Evolutionary conservation across 2,797 vertebrate species (phyloP).

Genomic region (Sarcophilus harrisii): DNA sequence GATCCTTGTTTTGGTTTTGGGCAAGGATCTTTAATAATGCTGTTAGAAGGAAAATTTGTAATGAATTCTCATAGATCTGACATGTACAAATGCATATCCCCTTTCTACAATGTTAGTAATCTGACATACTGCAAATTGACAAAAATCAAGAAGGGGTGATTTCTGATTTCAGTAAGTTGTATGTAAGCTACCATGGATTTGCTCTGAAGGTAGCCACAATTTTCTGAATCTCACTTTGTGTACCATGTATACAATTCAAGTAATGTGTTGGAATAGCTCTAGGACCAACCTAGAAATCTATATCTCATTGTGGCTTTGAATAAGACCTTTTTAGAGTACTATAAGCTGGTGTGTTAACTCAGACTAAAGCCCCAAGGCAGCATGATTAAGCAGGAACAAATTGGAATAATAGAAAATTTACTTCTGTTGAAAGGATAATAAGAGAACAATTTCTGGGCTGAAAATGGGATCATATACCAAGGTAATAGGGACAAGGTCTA

Average conservation of each 20-base stretch:
- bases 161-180: too few species aligned
- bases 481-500: slow-evolving; percentile 30
- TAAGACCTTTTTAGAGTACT: neutral
- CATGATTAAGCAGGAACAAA: slow-evolving; percentile 33
- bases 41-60: neutral
- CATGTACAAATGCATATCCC: neutral
- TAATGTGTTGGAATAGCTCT: neutral
- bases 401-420: slow-evolving; percentile 36
- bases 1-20: neutral
- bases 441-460: slow-evolving; percentile 27
- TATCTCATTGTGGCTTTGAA: neutral
- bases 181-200: neutral
- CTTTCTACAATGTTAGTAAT: neutral
- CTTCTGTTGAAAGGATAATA: neutral
- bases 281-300: neutral
- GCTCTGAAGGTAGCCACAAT: neutral
- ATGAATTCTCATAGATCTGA: neutral
- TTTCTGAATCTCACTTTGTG: neutral
- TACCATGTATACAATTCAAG: neutral
- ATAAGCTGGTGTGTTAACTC: neutral
- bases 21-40: neutral
- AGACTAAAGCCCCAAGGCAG: slow-evolving; percentile 29
- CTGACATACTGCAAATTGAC: neutral
- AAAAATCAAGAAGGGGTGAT: neutral
- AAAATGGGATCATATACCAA: slow-evolving; percentile 10